These are phyloP conservation scores for Hylaeus anthracinus DNA, from an alignment of 1,140 invertebrate genomes.

Conservation along the genomic window DNA sequence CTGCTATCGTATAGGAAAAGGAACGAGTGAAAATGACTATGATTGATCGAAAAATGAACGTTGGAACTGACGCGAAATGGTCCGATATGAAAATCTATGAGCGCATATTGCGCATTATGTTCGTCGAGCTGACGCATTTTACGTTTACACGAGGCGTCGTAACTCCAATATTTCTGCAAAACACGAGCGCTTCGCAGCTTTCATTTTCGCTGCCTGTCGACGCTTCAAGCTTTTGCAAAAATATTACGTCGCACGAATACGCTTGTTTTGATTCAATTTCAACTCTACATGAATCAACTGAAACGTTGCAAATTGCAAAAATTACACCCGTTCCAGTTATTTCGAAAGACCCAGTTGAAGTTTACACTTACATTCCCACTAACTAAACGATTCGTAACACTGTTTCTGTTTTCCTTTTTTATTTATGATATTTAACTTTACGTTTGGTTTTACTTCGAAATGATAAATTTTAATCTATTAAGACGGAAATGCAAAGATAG, in stretches of 20 bases:
- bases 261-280: too few species aligned
- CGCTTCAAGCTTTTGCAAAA: neutral
- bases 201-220: neutral
- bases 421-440: too few species aligned
- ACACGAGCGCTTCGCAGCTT: neutral
- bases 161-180: neutral
- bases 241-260: neutral
- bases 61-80: neutral
- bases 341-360: neutral
- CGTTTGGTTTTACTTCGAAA: neutral
- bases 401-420: too few species aligned
- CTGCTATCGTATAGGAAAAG: neutral
- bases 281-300: too few species aligned
- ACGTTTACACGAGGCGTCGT: neutral
- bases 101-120: neutral
- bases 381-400: neutral
- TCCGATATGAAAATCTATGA: conserved; percentile 7
- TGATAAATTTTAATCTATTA: neutral
- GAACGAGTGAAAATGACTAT: too few species aligned
- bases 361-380: neutral
- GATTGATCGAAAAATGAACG: neutral
- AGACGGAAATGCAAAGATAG: too few species aligned
- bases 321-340: too few species aligned
- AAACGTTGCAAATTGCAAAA: too few species aligned
- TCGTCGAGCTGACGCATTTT: neutral